Evolutionary conservation across 2,888 invertebrate genomes (phyloP), one percentile per base, ranked within the genome.

Genomic region (Callinectes sapidus): DNA sequence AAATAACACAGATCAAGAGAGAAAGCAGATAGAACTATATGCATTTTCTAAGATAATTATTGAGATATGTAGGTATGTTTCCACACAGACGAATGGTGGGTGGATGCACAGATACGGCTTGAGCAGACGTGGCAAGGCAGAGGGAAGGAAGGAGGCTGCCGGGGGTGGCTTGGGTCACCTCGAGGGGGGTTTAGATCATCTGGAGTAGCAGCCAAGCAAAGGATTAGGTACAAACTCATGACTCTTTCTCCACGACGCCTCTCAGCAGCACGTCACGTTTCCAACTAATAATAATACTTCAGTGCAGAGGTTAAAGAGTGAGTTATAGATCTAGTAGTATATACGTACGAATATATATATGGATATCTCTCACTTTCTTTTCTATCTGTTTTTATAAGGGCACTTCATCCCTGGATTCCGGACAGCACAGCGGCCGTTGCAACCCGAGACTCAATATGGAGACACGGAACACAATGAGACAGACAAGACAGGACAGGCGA

Each of bases 321-420:
- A 35, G 16, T 81, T 81, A 35, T 81, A 81, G 81, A 81, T 81
- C 81, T 81, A 81, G 77, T 81, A 23, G n/a, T 77, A 77, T 77
- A 77, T 81, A 16, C 13, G 18, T 81, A 81, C 18, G 35, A 35
- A 32, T 81, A 16, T 81, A 35, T 81, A 35, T 81, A 16, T 71
- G 28, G 28, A 28, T 71, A 28, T 71, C 61, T 61, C 28, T 71
- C 18, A 39, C 39, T 39, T n/a, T 55, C 55, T 55, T 71, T 71
- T 77, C 71, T 35, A 3, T 81, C 32, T 81, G 32, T 32, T 81
- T 81, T 81, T 13, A 35, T 81, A 81, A 81, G 81, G 32, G 81
- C 81, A 81, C 81, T 81, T 81, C 81, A 81, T 81, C 81, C 81
- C 81, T 81, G 81, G 81, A 35, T 81, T 35, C 6, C 16, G 81